Evolutionary conservation across 2,888 invertebrate genomes (phyloP).

Genomic region (Theretra japonica): DNA sequence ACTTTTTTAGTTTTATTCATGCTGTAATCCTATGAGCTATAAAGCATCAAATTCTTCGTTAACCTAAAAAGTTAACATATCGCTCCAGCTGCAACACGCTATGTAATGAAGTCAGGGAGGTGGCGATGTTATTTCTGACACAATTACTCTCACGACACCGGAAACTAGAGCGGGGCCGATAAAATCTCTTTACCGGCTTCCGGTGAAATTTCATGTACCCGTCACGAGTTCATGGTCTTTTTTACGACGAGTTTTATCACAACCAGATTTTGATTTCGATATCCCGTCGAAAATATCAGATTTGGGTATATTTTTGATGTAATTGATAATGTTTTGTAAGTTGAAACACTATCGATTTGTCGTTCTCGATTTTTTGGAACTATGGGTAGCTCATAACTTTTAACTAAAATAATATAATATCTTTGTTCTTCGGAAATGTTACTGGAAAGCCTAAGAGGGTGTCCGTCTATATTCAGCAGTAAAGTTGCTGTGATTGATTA

Average conservation of each 20-base stretch:
- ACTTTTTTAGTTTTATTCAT: too few species aligned
- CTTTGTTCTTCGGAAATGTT: too few species aligned
- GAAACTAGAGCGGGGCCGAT: neutral
- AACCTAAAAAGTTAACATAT: neutral
- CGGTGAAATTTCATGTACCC: slow-evolving; percentile 16
- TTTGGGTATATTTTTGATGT: too few species aligned
- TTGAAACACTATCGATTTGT: too few species aligned
- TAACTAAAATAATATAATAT: too few species aligned
- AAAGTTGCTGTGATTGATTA: too few species aligned
- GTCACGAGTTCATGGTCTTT: neutral
- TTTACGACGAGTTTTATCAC: neutral
- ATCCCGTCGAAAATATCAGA: neutral
- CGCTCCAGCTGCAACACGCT: neutral
- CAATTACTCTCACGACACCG: slow-evolving; percentile 9
- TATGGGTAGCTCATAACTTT: too few species aligned
- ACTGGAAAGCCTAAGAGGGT: too few species aligned
- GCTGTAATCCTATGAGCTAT: neutral
- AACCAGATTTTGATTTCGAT: neutral
- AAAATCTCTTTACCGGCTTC: slow-evolving; percentile 23
- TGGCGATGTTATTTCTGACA: slow-evolving; percentile 8
- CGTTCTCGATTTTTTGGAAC: too few species aligned
- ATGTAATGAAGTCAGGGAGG: neutral
- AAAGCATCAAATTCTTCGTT: neutral
- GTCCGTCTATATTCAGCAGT: too few species aligned
- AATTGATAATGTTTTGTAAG: too few species aligned